Conservation (phyloP, 1,140 invertebrate genomes). For the Schmidtea mediterranea region DNA sequence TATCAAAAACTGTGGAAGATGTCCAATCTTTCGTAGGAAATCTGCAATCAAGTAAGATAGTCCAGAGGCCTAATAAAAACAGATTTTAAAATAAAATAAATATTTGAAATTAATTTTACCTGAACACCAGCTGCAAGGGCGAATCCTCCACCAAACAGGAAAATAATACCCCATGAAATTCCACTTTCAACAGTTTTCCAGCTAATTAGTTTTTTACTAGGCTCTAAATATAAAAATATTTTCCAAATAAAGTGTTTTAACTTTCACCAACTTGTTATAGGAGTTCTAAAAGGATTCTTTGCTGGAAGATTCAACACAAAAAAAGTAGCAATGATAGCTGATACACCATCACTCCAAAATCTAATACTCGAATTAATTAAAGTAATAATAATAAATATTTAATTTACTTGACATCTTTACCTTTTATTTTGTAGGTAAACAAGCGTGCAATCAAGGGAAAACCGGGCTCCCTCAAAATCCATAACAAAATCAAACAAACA, state of each 20-base stretch:
- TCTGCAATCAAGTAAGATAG: conserved; percentile 16
- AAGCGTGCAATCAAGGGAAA: conserved; percentile 40
- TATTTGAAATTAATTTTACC: too few relatives aligned
- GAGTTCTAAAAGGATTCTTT: conserved; percentile 9
- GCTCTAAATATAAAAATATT: too few relatives aligned
- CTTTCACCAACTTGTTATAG: too few relatives aligned
- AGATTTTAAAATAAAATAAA: too few relatives aligned
- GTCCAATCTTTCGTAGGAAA: conserved; percentile 13
- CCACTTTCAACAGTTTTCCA: conserved; percentile 25
- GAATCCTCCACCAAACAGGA: conserved; percentile 47
- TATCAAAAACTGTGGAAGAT: conserved; percentile 15
- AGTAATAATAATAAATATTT: too few relatives aligned
- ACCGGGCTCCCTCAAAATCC: conserved; percentile 59
- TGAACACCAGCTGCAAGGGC: conserved; percentile 36
- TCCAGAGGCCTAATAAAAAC: conserved; percentile 5
- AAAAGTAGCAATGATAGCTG: too few relatives aligned
- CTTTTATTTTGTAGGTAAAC: conserved; percentile 14
- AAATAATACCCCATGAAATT: conserved; percentile 29
- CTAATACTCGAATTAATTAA: too few relatives aligned
- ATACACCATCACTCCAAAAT: too few relatives aligned
- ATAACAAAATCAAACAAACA: conserved; percentile 45
- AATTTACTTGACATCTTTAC: too few relatives aligned
- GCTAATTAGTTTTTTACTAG: too few relatives aligned
- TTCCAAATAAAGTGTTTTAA: too few relatives aligned
- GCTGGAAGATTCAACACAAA: conserved; percentile 19